Conservation (phyloP, 2,113 vertebrate species). For the Aphyosemion australe region DNA sequence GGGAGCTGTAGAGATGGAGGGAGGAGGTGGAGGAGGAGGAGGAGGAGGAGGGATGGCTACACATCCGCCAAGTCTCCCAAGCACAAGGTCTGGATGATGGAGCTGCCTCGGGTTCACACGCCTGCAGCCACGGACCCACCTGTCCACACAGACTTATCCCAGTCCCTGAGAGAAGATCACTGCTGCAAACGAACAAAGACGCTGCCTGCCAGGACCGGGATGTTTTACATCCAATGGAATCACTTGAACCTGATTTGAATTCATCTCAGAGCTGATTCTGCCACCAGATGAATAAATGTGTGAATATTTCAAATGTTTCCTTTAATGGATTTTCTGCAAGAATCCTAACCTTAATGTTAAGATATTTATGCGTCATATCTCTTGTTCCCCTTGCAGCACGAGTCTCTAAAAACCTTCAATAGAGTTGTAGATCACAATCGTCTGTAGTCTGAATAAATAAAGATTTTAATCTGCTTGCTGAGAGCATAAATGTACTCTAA, state of each 20-base stretch:
- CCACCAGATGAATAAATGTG: neutral
- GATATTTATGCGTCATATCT: too few relatives aligned
- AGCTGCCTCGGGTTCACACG: slow-evolving; percentile 62
- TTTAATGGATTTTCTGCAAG: neutral
- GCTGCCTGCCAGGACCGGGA: slow-evolving; percentile 8
- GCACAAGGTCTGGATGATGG: slow-evolving; percentile 61
- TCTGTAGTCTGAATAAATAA: too few relatives aligned
- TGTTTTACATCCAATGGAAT: slow-evolving; percentile 2
- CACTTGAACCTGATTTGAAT: neutral
- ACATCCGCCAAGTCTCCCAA: slow-evolving; percentile 69
- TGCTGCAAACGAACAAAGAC: slow-evolving; percentile 48
- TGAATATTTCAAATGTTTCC: neutral
- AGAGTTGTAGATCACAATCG: neutral
- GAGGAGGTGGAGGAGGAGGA: slow-evolving; percentile 45
- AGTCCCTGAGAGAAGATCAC: slow-evolving; percentile 53
- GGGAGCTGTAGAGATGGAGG: slow-evolving; percentile 55
- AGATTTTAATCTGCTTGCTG: too few relatives aligned
- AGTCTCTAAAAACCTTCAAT: too few relatives aligned
- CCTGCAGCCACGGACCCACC: slow-evolving; percentile 63
- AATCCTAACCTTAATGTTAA: too few relatives aligned
- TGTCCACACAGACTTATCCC: slow-evolving; percentile 56
- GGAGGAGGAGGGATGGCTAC: slow-evolving; percentile 35
- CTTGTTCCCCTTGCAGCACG: too few relatives aligned
- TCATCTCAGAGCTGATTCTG: neutral
- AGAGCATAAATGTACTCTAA: too few relatives aligned